Conservation (phyloP, 2,113 vertebrate species). For the Okapia johnstoni region DNA sequence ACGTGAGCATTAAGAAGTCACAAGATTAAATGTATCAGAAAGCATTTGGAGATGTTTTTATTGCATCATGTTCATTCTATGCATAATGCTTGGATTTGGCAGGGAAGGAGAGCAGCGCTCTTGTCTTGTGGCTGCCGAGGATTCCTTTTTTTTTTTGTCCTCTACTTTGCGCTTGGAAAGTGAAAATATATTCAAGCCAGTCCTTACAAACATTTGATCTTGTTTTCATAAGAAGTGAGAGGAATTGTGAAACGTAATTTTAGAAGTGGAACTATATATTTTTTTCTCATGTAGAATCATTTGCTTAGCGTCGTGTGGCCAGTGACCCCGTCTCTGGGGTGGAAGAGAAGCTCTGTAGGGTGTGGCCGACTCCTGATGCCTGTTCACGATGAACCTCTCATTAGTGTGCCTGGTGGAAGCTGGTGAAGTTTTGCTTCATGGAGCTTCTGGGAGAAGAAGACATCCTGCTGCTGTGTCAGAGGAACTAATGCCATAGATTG, state of each 20-base stretch:
- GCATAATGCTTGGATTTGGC: background rate
- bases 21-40: background rate
- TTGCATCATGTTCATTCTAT: background rate
- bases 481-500: conserved; percentile 67
- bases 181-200: conserved; percentile 71
- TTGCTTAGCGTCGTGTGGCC: conserved; percentile 50
- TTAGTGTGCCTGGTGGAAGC: conserved; percentile 71
- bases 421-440: conserved; percentile 49
- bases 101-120: background rate
- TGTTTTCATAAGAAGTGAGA: conserved; percentile 67
- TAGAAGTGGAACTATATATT: conserved; percentile 33
- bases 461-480: conserved; percentile 71
- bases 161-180: conserved; percentile 66
- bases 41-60: background rate
- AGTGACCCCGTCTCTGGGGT: conserved; percentile 44
- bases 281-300: background rate
- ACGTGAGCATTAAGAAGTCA: background rate
- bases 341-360: conserved; percentile 48
- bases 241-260: conserved; percentile 63
- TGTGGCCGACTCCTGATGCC: conserved; percentile 53
- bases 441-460: conserved; percentile 67
- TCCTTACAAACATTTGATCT: conserved; percentile 71
- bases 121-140: conserved; percentile 41
- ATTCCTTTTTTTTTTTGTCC: background rate
- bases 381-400: conserved; percentile 72